These are phyloP conservation scores for Pinna nobilis DNA, from an alignment of 1,140 invertebrate species.

Conservation along the genomic window DNA sequence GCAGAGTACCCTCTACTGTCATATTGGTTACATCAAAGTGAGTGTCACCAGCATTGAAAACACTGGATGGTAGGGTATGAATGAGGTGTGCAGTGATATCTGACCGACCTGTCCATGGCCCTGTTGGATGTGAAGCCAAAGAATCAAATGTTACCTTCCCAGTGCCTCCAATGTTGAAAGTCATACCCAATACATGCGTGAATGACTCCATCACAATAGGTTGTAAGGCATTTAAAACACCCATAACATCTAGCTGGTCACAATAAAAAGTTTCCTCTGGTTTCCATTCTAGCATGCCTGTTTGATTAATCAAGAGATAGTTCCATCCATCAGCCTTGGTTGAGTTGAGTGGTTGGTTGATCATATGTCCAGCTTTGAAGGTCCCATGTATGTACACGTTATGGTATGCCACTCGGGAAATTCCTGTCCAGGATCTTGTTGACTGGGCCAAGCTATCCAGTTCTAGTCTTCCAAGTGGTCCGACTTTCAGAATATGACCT, in stretches of 20 bases:
- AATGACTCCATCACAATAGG: constrained; percentile 33
- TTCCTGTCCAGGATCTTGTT: constrained; percentile 39
- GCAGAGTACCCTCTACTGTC: constrained; percentile 35
- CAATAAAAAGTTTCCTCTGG: constrained; percentile 32
- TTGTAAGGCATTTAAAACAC: constrained; percentile 39
- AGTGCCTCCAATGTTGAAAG: constrained; percentile 34
- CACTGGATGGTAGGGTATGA: constrained; percentile 33
- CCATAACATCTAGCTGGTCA: constrained; percentile 43
- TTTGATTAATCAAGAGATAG: constrained; percentile 38
- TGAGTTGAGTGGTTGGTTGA: constrained; percentile 31
- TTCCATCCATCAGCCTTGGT: constrained; percentile 46
- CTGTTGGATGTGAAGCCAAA: constrained; percentile 29
- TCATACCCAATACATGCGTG: constrained; percentile 11
- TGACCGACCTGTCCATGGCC: constrained; percentile 43
- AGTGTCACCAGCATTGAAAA: constrained; percentile 41
- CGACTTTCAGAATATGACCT: constrained; percentile 39
- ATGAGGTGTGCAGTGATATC: constrained; percentile 28
- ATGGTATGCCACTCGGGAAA: constrained; percentile 45
- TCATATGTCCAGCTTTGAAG: constrained; percentile 45
- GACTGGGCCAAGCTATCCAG: constrained; percentile 49
- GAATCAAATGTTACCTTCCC: constrained; percentile 47
- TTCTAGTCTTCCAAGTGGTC: constrained; percentile 41
- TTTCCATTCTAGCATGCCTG: constrained; percentile 44
- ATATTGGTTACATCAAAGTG: constrained; percentile 38
- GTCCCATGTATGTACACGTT: constrained; percentile 47